Evolutionary conservation across 2,888 invertebrate species (phyloP), one percentile per base, ranked within the genome.

Genomic region (Leptinotarsa juncta): DNA sequence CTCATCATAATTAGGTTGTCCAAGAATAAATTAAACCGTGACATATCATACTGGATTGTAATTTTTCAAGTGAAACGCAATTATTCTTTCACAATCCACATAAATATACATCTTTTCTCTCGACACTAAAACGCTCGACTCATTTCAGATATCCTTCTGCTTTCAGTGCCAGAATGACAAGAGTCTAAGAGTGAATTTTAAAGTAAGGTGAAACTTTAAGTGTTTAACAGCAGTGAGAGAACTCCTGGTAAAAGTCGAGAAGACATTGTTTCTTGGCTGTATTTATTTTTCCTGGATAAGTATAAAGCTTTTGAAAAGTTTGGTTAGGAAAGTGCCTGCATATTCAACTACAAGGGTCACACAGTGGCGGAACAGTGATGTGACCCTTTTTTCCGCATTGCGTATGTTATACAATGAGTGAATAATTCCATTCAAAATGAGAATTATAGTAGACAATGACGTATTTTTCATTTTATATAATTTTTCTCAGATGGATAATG

Each of bases 181-280:
- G n/a, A n/a, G 1, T 32, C 18, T 26, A 16, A 67, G 42, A 48
- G 32, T 20, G 69, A 69, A 69, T 69, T 69, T 48, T n/a, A 57
- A 69, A 55, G 48, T 57, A 42, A 69, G 57, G 26, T 51, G 50
- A 26, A 57, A 69, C 57, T 48, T 18, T n/a, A 23, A 69, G 57
- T 55, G 69, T 57, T 69, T 53, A 57, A 69, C 55, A 69, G 26
- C 62, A 42, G 57, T 69, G 16, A 60, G 32, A 69, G 49, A 57
- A 57, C 50, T 69, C 42, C 57, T 53, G 55, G 23, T 48, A 50
- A 72, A 79, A 80, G 81, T 80, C 78, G 78, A 74, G 80, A 82
- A 79, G 81, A 80, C 83, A 82, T 82, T 83, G 82, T 83, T 83
- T 81, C 82, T 80, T 76, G 73, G 78, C 79, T 82, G 81, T 82